Conservation (phyloP, 2,888 invertebrate genomes). For the Elegia similella region DNA sequence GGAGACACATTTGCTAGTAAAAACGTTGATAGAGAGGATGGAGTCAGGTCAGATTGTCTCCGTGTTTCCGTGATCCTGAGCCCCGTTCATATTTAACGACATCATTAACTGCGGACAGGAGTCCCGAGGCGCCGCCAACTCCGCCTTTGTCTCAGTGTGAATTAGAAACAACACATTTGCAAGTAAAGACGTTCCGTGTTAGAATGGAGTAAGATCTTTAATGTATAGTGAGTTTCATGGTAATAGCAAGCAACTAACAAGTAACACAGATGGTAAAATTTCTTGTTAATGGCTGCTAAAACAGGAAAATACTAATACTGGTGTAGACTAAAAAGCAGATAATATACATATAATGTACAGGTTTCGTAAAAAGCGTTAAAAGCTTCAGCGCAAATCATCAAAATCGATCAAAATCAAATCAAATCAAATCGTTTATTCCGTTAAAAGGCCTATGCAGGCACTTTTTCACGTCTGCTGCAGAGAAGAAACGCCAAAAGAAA, state of each 20-base stretch:
- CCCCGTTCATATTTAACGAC: constrained; percentile 74
- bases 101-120: constrained; percentile 71
- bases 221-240: background rate
- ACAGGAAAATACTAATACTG: background rate
- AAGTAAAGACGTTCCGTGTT: constrained; percentile 2
- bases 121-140: constrained; percentile 47
- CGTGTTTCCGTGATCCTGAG: background rate
- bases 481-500: too few relatives aligned
- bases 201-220: constrained; percentile 4
- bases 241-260: background rate
- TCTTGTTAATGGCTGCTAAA: background rate
- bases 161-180: constrained; percentile 28
- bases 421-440: too few relatives aligned
- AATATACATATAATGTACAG: too few relatives aligned
- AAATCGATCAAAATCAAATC: too few relatives aligned
- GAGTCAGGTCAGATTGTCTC: background rate
- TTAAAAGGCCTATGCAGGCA: too few relatives aligned
- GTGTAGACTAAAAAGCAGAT: too few relatives aligned
- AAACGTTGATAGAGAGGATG: background rate
- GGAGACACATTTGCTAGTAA: background rate
- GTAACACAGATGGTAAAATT: background rate
- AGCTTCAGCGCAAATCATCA: too few relatives aligned
- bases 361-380: too few relatives aligned
- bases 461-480: too few relatives aligned
- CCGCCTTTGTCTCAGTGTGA: constrained; percentile 41